A percentile compares a stretch with the other conserved stretches of the same genome.
These are phyloP conservation scores for Chloroclysta siterata DNA, from an alignment of 2,888 invertebrate genomes.

Conservation along the genomic window DNA sequence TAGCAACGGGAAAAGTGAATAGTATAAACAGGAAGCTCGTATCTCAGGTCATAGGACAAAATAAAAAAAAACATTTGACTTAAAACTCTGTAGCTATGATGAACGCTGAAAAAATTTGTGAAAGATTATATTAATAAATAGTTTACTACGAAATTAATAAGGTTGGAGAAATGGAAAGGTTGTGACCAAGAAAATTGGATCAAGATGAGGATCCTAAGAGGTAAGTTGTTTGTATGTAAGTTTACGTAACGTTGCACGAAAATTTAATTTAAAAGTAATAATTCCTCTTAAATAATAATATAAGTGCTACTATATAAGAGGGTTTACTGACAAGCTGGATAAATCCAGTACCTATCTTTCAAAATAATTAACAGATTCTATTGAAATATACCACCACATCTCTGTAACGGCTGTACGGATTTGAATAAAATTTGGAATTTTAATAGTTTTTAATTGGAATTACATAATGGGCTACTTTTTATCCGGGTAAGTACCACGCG, in stretches of 20 bases:
- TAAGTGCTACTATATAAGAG: too few relatives aligned
- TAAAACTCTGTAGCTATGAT: conserved; percentile 15
- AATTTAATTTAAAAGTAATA: background rate
- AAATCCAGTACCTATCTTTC: too few relatives aligned
- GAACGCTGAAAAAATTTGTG: conserved; percentile 16
- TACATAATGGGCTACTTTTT: too few relatives aligned
- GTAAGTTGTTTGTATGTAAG: conserved; percentile 51
- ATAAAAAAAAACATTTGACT: conserved; percentile 4
- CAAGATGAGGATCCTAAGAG: conserved; percentile 70
- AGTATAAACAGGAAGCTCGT: background rate
- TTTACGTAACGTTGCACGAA: conserved; percentile 33
- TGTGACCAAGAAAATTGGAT: conserved; percentile 61
- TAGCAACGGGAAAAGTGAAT: conserved; percentile 47
- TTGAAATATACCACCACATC: too few relatives aligned
- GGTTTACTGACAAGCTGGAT: too few relatives aligned
- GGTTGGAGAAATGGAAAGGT: conserved; percentile 55
- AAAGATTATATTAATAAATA: conserved; percentile 20
- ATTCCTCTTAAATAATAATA: too few relatives aligned
- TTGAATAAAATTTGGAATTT: too few relatives aligned
- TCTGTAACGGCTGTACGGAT: too few relatives aligned
- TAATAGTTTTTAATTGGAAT: too few relatives aligned
- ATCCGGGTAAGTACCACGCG: too few relatives aligned
- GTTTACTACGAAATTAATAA: conserved; percentile 24
- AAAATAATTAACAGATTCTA: too few relatives aligned
- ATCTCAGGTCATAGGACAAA: background rate